Evolutionary conservation across 2,113 vertebrate species (phyloP).

Genomic region (Oncorhynchus nerka): DNA sequence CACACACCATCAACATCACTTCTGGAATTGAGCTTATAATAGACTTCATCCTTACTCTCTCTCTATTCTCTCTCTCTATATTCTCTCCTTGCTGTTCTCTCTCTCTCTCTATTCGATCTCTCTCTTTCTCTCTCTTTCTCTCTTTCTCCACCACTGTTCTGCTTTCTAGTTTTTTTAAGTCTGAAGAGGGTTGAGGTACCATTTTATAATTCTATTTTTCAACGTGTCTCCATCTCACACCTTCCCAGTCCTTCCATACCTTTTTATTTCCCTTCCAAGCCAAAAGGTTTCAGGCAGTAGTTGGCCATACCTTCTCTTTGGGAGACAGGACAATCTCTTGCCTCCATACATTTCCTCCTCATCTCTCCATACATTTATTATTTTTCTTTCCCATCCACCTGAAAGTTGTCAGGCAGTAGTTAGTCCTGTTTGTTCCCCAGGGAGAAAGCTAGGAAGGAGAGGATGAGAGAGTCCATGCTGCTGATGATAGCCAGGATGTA

Average conservation of each 20-base stretch:
- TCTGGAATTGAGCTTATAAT: background rate
- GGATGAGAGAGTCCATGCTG: slow-evolving; percentile 90
- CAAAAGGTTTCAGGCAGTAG: no score
- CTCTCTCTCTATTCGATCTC: no score
- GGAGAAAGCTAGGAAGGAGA: slow-evolving; percentile 92
- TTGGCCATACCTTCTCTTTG: no score
- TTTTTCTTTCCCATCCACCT: slow-evolving; percentile 77
- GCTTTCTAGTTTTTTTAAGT: background rate
- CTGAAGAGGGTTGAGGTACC: no score
- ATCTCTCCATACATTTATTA: background rate
- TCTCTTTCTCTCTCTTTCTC: background rate
- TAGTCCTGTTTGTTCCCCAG: slow-evolving; percentile 94
- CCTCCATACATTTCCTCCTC: no score
- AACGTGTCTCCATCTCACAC: no score
- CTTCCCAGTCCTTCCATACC: no score
- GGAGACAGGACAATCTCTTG: no score
- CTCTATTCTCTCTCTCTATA: background rate
- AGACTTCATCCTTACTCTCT: background rate
- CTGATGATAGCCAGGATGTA: slow-evolving; percentile 98
- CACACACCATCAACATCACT: background rate
- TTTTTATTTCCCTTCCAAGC: no score
- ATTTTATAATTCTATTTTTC: no score
- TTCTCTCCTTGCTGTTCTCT: background rate
- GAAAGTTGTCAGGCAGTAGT: slow-evolving; percentile 91
- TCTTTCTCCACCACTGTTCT: background rate